Percentiles rank a stretch among this genome's conserved stretches.
phyloP scores from a whole-genome alignment of 2,888 invertebrate species.

The Polyommatus iphigenia region DNA sequence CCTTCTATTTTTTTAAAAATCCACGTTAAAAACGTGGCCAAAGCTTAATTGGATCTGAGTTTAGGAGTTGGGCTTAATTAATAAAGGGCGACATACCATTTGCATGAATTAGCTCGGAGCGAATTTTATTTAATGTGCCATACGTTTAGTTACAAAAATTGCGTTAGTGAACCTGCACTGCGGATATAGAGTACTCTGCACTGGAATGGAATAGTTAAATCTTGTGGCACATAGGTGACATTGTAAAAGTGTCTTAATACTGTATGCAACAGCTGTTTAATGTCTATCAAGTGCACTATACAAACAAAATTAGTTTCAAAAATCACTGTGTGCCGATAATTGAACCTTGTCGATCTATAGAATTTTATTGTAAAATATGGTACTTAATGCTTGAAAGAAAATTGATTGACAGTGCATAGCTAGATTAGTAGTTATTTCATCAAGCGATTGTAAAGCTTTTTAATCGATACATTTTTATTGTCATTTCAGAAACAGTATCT shows the following conservation, averaged over 20 bases:
- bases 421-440: too few species aligned
- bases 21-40: background rate
- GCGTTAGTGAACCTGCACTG: slow-evolving; percentile 48
- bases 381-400: too few species aligned
- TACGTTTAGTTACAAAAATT: slow-evolving; percentile 70
- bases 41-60: slow-evolving; percentile 30
- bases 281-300: too few species aligned
- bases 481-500: too few species aligned
- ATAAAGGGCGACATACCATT: slow-evolving; percentile 61
- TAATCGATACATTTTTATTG: too few species aligned
- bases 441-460: too few species aligned
- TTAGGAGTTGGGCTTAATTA: slow-evolving; percentile 64
- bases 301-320: too few species aligned
- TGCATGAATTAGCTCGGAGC: slow-evolving; percentile 57
- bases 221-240: background rate
- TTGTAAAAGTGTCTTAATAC: background rate
- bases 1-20: background rate
- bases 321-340: too few species aligned
- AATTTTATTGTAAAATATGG: too few species aligned
- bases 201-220: slow-evolving; percentile 32
- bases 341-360: too few species aligned
- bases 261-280: too few species aligned
- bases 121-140: slow-evolving; percentile 67
- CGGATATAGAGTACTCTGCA: slow-evolving; percentile 33
- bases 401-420: too few species aligned